Conservation (phyloP, 2,113 vertebrate genomes). For the Penelope pileata region DNA sequence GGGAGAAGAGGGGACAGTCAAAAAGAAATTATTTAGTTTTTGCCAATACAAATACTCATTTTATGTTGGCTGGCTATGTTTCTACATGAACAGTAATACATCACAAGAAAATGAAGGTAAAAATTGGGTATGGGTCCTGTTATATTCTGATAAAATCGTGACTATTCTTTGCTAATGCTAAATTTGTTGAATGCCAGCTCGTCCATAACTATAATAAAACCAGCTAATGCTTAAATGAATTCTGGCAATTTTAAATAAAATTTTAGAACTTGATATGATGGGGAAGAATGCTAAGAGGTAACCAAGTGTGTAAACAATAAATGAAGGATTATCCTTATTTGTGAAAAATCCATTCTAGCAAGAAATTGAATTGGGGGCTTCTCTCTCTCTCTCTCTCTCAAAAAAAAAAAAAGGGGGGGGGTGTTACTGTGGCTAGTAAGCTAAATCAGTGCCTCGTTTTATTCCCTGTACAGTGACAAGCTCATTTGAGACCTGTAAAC, state of each 20-base stretch:
- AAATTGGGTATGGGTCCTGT: constrained; percentile 11
- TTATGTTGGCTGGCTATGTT: background rate
- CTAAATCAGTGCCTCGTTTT: constrained; percentile 24
- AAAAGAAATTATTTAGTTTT: constrained; percentile 2
- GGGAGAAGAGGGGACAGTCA: background rate
- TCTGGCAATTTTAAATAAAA: constrained; percentile 63
- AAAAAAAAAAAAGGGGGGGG: background rate
- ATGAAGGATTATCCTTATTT: constrained; percentile 69
- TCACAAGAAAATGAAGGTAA: constrained; percentile 20
- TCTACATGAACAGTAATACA: constrained; percentile 1
- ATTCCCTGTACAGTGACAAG: constrained; percentile 1
- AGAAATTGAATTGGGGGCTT: constrained; percentile 56
- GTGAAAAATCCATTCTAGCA: constrained; percentile 48
- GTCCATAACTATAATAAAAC: constrained; percentile 39
- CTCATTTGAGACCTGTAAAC: constrained; percentile 13
- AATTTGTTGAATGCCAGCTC: constrained; percentile 43
- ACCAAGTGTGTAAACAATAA: constrained; percentile 64
- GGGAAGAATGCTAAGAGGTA: constrained; percentile 41
- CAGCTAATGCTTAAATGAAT: constrained; percentile 56
- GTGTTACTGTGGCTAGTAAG: constrained; percentile 15
- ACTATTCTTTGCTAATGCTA: constrained; percentile 35
- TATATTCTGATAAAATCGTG: constrained; percentile 52
- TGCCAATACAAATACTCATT: background rate
- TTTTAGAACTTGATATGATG: constrained; percentile 49
- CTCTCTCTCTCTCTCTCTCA: background rate